These are phyloP conservation scores for Poeciliopsis infans DNA, from an alignment of 2,797 vertebrate species.

Conservation along the genomic window DNA sequence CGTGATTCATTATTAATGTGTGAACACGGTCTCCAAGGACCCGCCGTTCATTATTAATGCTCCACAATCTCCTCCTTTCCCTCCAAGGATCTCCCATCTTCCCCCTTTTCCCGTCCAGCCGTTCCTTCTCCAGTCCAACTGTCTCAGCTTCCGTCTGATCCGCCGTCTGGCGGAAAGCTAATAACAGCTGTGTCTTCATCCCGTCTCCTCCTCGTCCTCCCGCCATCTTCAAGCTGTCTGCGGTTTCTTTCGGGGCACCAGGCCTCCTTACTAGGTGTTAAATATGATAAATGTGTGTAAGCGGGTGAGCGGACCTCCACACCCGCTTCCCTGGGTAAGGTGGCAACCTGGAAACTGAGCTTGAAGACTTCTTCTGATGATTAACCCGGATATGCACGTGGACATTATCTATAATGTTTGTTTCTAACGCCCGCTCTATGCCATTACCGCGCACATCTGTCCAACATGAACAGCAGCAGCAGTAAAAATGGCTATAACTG, in stretches of 20 bases:
- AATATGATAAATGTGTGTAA: conserved; percentile 32
- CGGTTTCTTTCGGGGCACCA: conserved; percentile 43
- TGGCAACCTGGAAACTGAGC: conserved; percentile 62
- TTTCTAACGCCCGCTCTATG: conserved; percentile 33
- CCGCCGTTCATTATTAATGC: conserved; percentile 73
- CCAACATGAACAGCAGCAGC: not conserved
- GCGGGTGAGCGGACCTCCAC: conserved; percentile 38
- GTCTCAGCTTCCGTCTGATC: conserved; percentile 31
- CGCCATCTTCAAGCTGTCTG: conserved; percentile 47
- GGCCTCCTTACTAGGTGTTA: conserved; percentile 40
- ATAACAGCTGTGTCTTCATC: conserved; percentile 69
- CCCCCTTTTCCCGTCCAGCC: conserved; percentile 19
- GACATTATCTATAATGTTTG: conserved; percentile 25
- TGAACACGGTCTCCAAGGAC: conserved; percentile 69
- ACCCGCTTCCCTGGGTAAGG: conserved; percentile 16
- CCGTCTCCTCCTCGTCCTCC: conserved; percentile 20
- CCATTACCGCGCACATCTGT: conserved; percentile 7
- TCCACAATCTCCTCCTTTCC: conserved; percentile 46
- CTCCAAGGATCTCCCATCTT: conserved; percentile 67
- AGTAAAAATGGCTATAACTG: not conserved
- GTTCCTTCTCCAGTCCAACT: conserved; percentile 28
- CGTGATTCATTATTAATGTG: conserved; percentile 72
- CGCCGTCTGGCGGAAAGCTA: conserved; percentile 68
- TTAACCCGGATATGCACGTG: conserved; percentile 16
- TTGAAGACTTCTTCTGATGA: conserved; percentile 50